Evolutionary conservation across 1,140 invertebrate species (phyloP), one percentile per base, ranked within the genome.

Genomic region (Heliconius eleuchia): DNA sequence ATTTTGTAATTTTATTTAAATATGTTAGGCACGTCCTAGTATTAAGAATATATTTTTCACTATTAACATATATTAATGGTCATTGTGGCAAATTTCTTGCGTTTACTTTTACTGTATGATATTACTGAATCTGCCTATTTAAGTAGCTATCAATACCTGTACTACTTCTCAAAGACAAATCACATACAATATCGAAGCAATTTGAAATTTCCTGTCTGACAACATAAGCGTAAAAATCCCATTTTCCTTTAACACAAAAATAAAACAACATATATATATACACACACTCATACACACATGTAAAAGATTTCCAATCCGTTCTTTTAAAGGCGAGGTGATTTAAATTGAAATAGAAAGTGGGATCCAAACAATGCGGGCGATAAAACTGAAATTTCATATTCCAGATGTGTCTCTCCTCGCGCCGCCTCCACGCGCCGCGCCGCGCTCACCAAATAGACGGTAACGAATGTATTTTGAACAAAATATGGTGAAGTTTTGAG

Each of bases 311-410:
- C 23, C 60, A 66, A 66, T 30, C 70, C 71, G 70, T 74, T 74
- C 72, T 80, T 80, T 55, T 70, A 77, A 77, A 42, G 73, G 50
- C 76, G 34, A 72, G 46, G 72, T 74, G 75, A 80, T 80, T 77
- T 80, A 80, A 80, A 80, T 77, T 80, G 76, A 77, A 76, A 80
- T 70, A 77, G 72, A 77, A 73, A 80, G 79, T 77, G 72, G 76
- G 74, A 74, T 80, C 57, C 79, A 77, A 77, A 77, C 79, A 80
- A 77, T 77, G 72, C 79, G 75, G 71, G 71, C 79, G 79, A 77
- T 77, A 77, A 77, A 80, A 80, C 79, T 77, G 72, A 80, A 74
- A 80, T 80, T 80, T 77, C 75, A 80, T 80, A 80, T 80, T 80
- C 79, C 79, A 77, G 79, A 55, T 80, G 79, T 27, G 79, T 80